Evolutionary conservation across 2,113 vertebrate species (phyloP), one percentile per base, ranked within the genome.

Genomic region (Apteryx mantelli): DNA sequence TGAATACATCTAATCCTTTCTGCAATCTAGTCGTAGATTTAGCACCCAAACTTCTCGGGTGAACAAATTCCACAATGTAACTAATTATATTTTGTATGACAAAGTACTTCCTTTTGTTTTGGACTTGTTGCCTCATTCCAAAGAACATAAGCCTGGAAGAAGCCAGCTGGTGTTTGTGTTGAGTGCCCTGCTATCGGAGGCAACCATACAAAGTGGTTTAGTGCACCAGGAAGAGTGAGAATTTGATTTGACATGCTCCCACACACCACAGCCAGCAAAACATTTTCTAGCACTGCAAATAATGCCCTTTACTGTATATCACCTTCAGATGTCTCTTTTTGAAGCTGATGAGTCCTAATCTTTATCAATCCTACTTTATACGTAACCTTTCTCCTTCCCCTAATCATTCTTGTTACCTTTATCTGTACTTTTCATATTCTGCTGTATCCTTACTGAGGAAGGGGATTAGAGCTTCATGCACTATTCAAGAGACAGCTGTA

Each of bases 201-300:
- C 65, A 53, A 52, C 38, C 2, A 0, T 19, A 56, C 56, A 46
- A 38, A 24, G 38, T 88, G 63, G 63, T 79, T 50, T 38, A 26
- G 9, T 36, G 61, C 5, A 10, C 9, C 0, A 1, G 32, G 44
- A 16, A 84, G 69, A 0, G 0, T 78, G 28, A n/a, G 40, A 83
- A 83, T 91, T 91, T 42, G 50, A 14, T 50, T 42, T 73, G 24
- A 44, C 0, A 0, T 65, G 26, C 53, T 34, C 14, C 25, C 25
- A 53, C 34, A 24, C 13, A 32, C 34, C 38, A 77, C 58, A 77
- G 58, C 4, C 44, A 66, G 53, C n/a, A 77, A 83, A 86, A 68
- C 5, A 11, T 22, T 30, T 86, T 58, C 63, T n/a, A 77, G 15
- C 20, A 24, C 56, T 64, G 20, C 42, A 73, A 83, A 69, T 64